A percentile compares a stretch with the other conserved stretches of the same genome.
These are phyloP conservation scores for Biston stratarius DNA, from an alignment of 2,888 invertebrate genomes.

Conservation along the genomic window DNA sequence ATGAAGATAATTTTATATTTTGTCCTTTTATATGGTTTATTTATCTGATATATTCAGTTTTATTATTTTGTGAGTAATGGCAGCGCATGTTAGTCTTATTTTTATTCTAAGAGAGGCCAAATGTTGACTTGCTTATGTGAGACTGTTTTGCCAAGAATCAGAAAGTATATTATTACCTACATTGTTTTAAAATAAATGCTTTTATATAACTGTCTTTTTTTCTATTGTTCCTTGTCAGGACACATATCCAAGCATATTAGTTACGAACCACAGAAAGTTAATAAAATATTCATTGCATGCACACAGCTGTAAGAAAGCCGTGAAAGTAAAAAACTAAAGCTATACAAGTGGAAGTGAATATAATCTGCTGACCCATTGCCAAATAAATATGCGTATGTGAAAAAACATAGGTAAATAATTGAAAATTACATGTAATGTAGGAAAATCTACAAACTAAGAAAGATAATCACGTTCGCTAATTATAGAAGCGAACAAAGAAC, in stretches of 20 bases:
- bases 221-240: slow-evolving; percentile 18
- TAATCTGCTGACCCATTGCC: background rate
- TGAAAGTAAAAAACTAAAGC: slow-evolving; percentile 16
- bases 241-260: slow-evolving; percentile 17
- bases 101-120: slow-evolving; percentile 86
- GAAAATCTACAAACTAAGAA: background rate
- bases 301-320: slow-evolving; percentile 18
- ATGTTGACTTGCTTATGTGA: slow-evolving; percentile 87
- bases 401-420: background rate
- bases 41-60: slow-evolving; percentile 80
- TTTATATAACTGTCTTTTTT: slow-evolving; percentile 73
- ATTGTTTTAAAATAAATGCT: slow-evolving; percentile 87
- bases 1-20: slow-evolving; percentile 77
- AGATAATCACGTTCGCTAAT: slow-evolving; percentile 4
- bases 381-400: background rate
- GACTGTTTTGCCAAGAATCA: slow-evolving; percentile 87
- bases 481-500: slow-evolving; percentile 24
- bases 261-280: slow-evolving; percentile 14
- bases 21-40: slow-evolving; percentile 78
- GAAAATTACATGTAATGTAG: background rate
- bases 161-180: slow-evolving; percentile 87
- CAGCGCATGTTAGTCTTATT: slow-evolving; percentile 85
- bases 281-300: slow-evolving; percentile 24
- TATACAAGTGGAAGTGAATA: background rate
- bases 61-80: slow-evolving; percentile 83